Percentiles rank a stretch among this genome's conserved stretches.
phyloP scores from a whole-genome alignment of 1,140 invertebrate genomes.

The Streblospio benedicti region DNA sequence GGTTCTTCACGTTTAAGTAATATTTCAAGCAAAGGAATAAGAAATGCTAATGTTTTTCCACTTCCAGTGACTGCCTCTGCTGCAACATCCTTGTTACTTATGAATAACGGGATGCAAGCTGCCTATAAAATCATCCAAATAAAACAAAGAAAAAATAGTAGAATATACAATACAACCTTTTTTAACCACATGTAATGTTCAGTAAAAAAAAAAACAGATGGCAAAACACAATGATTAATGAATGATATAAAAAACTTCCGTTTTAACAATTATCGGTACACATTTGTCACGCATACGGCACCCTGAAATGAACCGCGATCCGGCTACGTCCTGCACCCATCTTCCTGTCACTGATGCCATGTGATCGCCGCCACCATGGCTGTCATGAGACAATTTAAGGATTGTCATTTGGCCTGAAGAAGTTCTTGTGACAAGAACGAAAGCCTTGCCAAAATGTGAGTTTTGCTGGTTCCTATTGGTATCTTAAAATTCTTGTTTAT shows the following conservation, averaged over 20 bases:
- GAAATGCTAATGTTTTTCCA: constrained; percentile 90
- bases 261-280: background rate
- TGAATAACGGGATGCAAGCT: constrained; percentile 79
- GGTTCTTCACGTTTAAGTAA: constrained; percentile 55
- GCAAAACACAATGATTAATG: background rate
- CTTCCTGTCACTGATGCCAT: no score
- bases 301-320: no score
- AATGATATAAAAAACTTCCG: background rate
- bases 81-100: constrained; percentile 88
- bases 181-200: constrained; percentile 4
- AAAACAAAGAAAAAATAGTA: background rate
- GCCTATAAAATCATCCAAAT: constrained; percentile 50
- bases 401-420: no score
- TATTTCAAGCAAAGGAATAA: constrained; percentile 82
- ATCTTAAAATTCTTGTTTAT: no score
- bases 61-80: constrained; percentile 94
- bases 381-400: no score
- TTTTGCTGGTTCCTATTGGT: no score
- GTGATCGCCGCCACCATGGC: no score
- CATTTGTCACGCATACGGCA: no score
- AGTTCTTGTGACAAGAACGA: no score
- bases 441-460: no score
- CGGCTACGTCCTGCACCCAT: no score
- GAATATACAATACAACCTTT: background rate
- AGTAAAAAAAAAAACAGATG: background rate